Evolutionary conservation across 2,113 vertebrate genomes (phyloP), one percentile per base, ranked within the genome.

Genomic region (Rutilus rutilus): DNA sequence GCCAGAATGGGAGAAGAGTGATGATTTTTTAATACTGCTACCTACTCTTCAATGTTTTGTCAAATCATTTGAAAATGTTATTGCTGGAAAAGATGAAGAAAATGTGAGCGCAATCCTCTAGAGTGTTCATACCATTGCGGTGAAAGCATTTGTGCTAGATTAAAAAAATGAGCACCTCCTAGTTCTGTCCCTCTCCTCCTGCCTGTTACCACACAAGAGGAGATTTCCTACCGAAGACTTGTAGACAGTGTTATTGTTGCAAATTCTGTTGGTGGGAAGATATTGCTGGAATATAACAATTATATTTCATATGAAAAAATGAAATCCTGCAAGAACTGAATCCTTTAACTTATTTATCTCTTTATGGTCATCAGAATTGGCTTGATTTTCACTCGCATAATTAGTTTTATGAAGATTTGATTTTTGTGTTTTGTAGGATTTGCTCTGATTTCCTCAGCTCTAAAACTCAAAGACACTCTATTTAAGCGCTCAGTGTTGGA

Each of bases 401-500:
- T 62, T 45, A 1, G 23, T 45, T 52, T 67, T 30, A 45, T 82
- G 14, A 62, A 47, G 62, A n/a, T 64, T 17, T 30, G 36, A 47
- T 64, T 15, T 27, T 19, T 27, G 25, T 27, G 52, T 87, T 77
- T 39, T 80, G 45, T 81, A 69, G 62, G 17, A 36, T 82, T 9
- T 33, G 7, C 21, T 78, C 2, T 78, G 10, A 23, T 78, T 23
- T 57, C 19, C 21, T 69, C 14, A 7, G n/a, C 39, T 65, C 25
- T 23, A 19, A 19, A 74, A 25, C 23, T 87, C 23, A 83, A 90
- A 85, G 79, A 80, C 39, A 52, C 77, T 57, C 50, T 85, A 65
- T 89, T 92, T 85, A 82, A 89, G 73, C 59, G 4, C 57, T 67
- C 45, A 19, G 17, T 25, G 78, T 88, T 90, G 86, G 86, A 89